Evolutionary conservation across 1,140 invertebrate genomes (phyloP).

Genomic region (Ostrea denselamellosa): DNA sequence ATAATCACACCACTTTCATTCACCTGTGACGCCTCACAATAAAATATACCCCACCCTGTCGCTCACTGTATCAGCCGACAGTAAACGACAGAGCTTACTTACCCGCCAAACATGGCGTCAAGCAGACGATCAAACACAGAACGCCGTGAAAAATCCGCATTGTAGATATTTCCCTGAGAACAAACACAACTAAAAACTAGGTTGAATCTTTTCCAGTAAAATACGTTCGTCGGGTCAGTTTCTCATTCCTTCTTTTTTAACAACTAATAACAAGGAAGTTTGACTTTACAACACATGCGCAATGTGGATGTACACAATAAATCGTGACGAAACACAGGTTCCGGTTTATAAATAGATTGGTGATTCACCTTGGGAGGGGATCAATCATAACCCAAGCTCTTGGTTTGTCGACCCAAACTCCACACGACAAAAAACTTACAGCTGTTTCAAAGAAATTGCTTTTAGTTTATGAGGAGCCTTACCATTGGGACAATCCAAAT

Average conservation of each 20-base stretch:
- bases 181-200: neutral
- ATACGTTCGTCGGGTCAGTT: neutral
- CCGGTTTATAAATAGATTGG: constrained; percentile 14
- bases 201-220: neutral
- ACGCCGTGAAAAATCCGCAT: neutral
- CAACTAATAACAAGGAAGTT: constrained; percentile 22
- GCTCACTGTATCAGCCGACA: neutral
- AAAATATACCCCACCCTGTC: neutral
- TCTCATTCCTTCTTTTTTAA: neutral
- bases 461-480: too few species aligned
- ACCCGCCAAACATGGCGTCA: neutral
- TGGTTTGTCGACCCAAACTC: too few species aligned
- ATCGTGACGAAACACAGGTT: constrained; percentile 6
- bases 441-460: too few species aligned
- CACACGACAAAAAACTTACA: too few species aligned
- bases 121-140: neutral
- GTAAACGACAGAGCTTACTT: neutral
- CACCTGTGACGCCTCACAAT: neutral
- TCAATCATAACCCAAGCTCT: too few species aligned
- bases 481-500: too few species aligned
- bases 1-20: too few species aligned
- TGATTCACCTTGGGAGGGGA: neutral
- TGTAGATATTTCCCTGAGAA: neutral
- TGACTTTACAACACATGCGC: constrained; percentile 1
- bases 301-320: neutral